Evolutionary conservation across 2,888 invertebrate species (phyloP).

Genomic region (Oithona nana): DNA sequence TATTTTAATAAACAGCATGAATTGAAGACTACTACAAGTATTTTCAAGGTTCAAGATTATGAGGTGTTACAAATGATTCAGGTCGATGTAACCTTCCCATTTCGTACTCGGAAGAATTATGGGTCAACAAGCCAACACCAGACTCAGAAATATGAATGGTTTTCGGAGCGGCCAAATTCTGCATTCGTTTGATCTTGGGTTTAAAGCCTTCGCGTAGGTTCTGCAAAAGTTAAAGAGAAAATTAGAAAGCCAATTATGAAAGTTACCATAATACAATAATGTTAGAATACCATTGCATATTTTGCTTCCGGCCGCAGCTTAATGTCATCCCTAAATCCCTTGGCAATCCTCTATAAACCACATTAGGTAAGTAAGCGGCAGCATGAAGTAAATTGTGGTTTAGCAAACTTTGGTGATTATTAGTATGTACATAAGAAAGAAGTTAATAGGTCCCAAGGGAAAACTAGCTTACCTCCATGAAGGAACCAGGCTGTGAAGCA

Average conservation of each 20-base stretch:
- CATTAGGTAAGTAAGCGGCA: no score
- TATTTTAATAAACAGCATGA: no score
- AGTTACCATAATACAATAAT: background rate
- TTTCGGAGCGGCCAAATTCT: slow-evolving; percentile 26
- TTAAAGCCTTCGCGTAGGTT: slow-evolving; percentile 33
- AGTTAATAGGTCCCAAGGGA: background rate
- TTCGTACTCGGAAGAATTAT: slow-evolving; percentile 25
- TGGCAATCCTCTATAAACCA: background rate
- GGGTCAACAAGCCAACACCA: slow-evolving; percentile 30
- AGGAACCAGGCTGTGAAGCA: slow-evolving; percentile 32
- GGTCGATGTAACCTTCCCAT: slow-evolving; percentile 3
- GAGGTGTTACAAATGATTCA: background rate
- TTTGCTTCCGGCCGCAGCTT: background rate
- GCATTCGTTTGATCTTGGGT: slow-evolving; percentile 31
- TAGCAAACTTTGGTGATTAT: no score
- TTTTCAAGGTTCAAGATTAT: background rate
- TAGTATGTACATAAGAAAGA: background rate
- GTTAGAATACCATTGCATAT: background rate
- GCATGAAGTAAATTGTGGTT: no score
- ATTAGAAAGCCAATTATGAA: background rate
- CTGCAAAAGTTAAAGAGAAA: slow-evolving; percentile 26
- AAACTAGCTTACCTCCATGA: slow-evolving; percentile 32
- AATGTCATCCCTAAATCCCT: background rate
- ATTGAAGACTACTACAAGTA: no score
- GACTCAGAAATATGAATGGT: slow-evolving; percentile 33